Conservation (phyloP, 2,888 invertebrate genomes). For the Melanotus villosus region DNA sequence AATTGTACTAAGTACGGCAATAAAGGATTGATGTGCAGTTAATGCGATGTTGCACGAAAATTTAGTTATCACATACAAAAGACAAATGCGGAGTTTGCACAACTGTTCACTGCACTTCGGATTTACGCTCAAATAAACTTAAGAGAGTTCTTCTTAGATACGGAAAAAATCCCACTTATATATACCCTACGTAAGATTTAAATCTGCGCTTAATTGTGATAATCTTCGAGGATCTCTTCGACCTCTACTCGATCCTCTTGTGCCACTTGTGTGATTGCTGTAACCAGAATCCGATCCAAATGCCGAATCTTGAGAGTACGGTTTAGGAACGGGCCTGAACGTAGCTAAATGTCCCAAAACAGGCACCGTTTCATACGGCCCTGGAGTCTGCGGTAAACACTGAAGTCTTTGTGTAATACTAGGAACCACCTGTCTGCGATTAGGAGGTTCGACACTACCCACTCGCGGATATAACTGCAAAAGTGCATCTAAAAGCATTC, state of each 20-base stretch:
- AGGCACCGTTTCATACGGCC: slow-evolving; percentile 80
- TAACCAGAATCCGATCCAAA: slow-evolving; percentile 90
- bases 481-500: slow-evolving; percentile 82
- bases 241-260: slow-evolving; percentile 65
- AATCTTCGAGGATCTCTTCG: slow-evolving; percentile 64
- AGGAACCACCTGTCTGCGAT: slow-evolving; percentile 58
- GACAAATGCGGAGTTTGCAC: slow-evolving; percentile 44
- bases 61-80: slow-evolving; percentile 51
- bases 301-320: slow-evolving; percentile 81
- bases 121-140: neutral
- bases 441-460: slow-evolving; percentile 74
- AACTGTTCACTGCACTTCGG: slow-evolving; percentile 10
- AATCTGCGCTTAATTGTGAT: slow-evolving; percentile 67
- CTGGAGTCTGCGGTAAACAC: slow-evolving; percentile 65
- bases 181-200: slow-evolving; percentile 63
- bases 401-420: slow-evolving; percentile 67
- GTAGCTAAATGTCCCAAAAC: slow-evolving; percentile 76
- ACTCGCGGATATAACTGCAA: slow-evolving; percentile 81
- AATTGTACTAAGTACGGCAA: slow-evolving; percentile 27
- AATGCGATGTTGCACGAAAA: slow-evolving; percentile 28
- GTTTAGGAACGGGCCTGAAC: slow-evolving; percentile 75
- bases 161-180: neutral
- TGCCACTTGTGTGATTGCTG: slow-evolving; percentile 83
- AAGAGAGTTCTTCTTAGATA: neutral
- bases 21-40: slow-evolving; percentile 13